Evolutionary conservation across 2,113 vertebrate species (phyloP).

Genomic region (Pagrus major): DNA sequence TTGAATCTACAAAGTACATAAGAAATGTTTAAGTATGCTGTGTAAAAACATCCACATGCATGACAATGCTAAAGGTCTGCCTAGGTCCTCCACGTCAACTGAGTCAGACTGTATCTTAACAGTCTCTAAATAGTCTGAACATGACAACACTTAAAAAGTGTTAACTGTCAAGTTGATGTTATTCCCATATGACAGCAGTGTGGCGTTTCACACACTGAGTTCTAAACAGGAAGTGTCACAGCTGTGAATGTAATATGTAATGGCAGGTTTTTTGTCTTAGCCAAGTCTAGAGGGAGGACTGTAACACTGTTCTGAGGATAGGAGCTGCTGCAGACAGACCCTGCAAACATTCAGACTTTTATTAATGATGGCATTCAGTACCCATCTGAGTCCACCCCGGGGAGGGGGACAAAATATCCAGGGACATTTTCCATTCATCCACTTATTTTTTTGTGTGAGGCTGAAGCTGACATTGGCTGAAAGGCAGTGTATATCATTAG

Average conservation of each 20-base stretch:
- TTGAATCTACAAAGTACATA: neutral
- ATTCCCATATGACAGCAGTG: conserved; percentile 4
- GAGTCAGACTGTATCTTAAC: neutral
- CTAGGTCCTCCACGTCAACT: neutral
- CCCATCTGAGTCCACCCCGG: neutral
- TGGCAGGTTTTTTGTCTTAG: conserved; percentile 18
- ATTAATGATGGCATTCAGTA: neutral
- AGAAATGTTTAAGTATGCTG: neutral
- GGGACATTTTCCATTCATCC: neutral
- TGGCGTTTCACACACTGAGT: neutral
- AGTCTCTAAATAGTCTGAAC: neutral
- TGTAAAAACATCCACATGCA: neutral
- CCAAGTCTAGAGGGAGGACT: conserved; percentile 3
- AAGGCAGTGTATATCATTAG: neutral
- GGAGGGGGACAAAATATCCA: neutral
- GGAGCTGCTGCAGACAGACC: neutral
- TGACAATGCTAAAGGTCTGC: neutral
- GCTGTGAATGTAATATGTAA: conserved; percentile 10
- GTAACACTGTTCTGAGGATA: neutral
- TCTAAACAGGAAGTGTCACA: conserved; percentile 35
- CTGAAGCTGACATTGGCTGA: neutral
- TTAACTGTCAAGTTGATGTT: neutral
- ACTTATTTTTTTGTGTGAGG: neutral
- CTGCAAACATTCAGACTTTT: neutral
- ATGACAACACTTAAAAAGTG: neutral